Base-by-base conservation (phyloP, 2,888 invertebrate genomes). In the Cataglyphis altisquamis region DNA sequence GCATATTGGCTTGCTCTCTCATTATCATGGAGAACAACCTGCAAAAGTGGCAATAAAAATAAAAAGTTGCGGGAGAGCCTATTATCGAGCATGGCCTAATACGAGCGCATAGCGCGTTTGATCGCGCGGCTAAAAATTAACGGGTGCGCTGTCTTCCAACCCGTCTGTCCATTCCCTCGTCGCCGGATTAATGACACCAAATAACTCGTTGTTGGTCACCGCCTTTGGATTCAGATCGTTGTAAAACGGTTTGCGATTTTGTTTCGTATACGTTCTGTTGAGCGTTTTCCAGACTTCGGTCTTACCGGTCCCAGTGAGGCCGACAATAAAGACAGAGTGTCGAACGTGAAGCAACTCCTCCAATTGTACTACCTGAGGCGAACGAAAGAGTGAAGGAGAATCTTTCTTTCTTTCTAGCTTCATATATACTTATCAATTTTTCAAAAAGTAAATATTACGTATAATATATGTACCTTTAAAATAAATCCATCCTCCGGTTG, bases 211-310 rank as follows among this genome's bases (percentile, higher is more conserved):
- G 93, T 98, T 99, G 0, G 99, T 98, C 8, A 99, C 99, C 15
- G 98, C 98, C 94, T 99, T 99, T 0, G 99, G 99, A 94, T 99
- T 98, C n/a, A 99, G 95, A 94, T 99, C 99, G 91, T 98, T 97
- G 90, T 97, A 98, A 87, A 97, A 95, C 0, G 99, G 99, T 93
- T 98, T 98, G 82, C 96, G 94, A 93, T 98, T 98, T 90, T 97
- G 96, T 95, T 98, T 98, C 73, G 96, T 94, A 94, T 99, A 98
- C 0, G 98, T 98, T 91, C 96, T 97, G 92, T 97, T 96, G 1
- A 99, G 95, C 0, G 98, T 98, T 94, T 98, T 98, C 98, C 99
- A 99, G 0, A 99, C 98, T 96, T 97, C 97, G 0, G 97, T 97
- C 94, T 99, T 99, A 18, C 99, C 99, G 4, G 98, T 98, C 3